Base-by-base conservation (phyloP, 2,888 invertebrate species). In the Melipona beecheii region DNA sequence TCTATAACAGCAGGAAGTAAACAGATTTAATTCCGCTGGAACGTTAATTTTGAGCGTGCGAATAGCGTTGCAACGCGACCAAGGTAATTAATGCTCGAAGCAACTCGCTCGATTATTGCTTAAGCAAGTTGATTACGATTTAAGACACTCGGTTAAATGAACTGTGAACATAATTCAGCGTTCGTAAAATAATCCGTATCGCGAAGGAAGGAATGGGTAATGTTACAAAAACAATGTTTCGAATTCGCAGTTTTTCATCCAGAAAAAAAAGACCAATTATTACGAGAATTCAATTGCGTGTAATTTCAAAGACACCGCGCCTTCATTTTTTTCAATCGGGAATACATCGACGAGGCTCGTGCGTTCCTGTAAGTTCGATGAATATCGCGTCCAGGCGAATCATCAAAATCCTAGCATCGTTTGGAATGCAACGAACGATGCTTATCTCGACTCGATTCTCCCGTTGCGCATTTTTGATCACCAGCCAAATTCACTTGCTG, bases 121-220 rank as follows among this genome's bases (percentile, higher is more conserved):
- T 15, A 27, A 60, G 15, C 27, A 15, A n/a, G n/a, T 58, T 58
- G n/a, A 60, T 17, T 27, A 24, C 9, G 9, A 27, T 1, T 60
- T 17, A 27, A 60, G 52, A 31, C 36, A 24, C 11, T 64, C 11
- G 13, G 36, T 62, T 73, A 73, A 73, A 62, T 52, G 56, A 71
- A 43, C 71, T 21, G 64, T n/a, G 13, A 74, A 43, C 43, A 1
- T 9, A 9, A 36, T 36, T 31, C 31, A 31, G 31, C 31, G 31
- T 31, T 31, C 31, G 0, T 31, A 31, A 31, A 31, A 3, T 31
- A 31, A 31, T 31, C 4, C 31, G 31, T 31, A 31, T 31, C 4
- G 4, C 31, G 31, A 4, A 31, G 31, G 31, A 4, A 31, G 31
- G 31, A 31, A 4, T 31, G 4, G 4, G 31, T 4, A 4, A 31